Evolutionary conservation across 1,140 invertebrate genomes (phyloP), one percentile per base, ranked within the genome.

Genomic region (Ceratina japonica): DNA sequence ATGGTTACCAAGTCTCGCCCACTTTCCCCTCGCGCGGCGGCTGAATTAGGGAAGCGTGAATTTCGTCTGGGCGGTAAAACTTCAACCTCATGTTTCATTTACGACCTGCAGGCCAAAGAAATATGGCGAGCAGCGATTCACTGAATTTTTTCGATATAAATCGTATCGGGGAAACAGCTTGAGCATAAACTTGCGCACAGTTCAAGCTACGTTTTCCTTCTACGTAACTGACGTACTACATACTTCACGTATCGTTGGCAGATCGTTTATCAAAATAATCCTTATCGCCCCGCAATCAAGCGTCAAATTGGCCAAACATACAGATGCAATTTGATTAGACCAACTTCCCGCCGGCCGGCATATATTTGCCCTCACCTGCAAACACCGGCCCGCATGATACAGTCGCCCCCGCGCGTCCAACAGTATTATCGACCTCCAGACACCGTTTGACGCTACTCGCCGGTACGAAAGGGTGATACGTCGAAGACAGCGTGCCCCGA

Each of bases 1-100:
- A 58, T 37, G 31, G 18, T 27, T 68, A 49, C 20, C 4, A 16
- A 68, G 24, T 31, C 54, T 70, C 52, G 12, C 2, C 37, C n/a
- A n/a, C n/a, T n/a, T n/a, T n/a, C n/a, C 4, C 37, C 37, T 44
- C 3, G 5, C 37, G 68, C 10, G 5, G 22, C 5, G 10, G 18
- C 22, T 31, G 24, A 68, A 68, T 52, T 27, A 18, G 15, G 22
- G 44, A 18, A 65, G 31, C 63, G 63, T 65, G 63, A 68, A 68
- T 52, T 68, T 52, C 22, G 44, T 51, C 64, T 66, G 64, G n/a
- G 13, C 4, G 20, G n/a, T 66, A 24, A 66, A 51, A 66, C 49
- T 66, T 66, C 64, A 49, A 51, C n/a, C 44, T 18, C 5, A 5
- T 16, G 64, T 24, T 24, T 31, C 37, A 44, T 44, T 44, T 44